Base-by-base conservation (phyloP, 2,888 invertebrate species). In the Leistus spinibarbis region DNA sequence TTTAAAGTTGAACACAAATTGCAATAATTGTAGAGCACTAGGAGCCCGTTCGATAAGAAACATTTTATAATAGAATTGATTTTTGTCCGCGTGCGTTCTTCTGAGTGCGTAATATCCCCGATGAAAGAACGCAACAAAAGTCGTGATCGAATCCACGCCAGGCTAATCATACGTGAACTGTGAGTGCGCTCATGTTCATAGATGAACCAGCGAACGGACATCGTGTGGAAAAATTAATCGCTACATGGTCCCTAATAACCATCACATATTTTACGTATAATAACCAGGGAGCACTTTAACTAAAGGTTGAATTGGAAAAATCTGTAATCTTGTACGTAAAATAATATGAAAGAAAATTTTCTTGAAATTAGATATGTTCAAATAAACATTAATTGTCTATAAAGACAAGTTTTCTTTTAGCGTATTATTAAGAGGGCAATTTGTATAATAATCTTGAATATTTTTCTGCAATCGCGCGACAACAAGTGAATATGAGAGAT, bases 21-120 rank as follows among this genome's bases (percentile, higher is more conserved):
- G 73, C 73, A 73, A 73, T 73, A 73, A 73, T 73, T 73, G 73
- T 67, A 73, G 72, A 72, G 72, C 65, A 63, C 70, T 63, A 23
- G 57, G 54, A 10, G 20, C 69, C 40, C 19, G 19, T 19, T 17
- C 69, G 69, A 70, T 70, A 70, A 53, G 19, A 69, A 69, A 69
- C 60, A 70, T 70, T 70, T 70, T 70, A 70, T 70, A 70, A 70
- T 53, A 16, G 62, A 63, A 63, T 63, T 57, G 63, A 63, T 70
- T 40, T 63, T 70, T 56, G 68, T 56, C 54, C 23, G 53, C 23
- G 64, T 64, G 24, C 64, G 64, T 64, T 27, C 27, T 19, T 16
- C 23, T 23, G 64, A 10, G 64, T 23, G 64, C 13, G 27, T 23
- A 22, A 64, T 24, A 63, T 19, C n/a, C 9, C 63, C 16, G 16